Conservation (phyloP, 1,140 invertebrate genomes). For the Laupala kohalensis region DNA sequence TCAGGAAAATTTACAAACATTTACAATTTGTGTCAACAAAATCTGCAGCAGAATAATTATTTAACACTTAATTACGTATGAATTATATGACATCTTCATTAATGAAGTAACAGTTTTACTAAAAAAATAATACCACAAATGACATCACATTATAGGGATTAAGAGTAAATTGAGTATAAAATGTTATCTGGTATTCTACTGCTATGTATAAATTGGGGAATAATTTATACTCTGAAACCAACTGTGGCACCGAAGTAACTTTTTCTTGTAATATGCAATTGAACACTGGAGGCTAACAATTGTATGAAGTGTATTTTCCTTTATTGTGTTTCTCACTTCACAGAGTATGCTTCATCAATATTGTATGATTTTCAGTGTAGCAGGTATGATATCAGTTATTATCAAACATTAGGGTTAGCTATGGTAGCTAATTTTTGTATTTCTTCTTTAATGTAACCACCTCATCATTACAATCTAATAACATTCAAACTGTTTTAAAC, state of each 20-base stretch:
- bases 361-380: too few relatives aligned
- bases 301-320: too few relatives aligned
- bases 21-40: background rate
- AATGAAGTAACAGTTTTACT: background rate
- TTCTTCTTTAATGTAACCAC: background rate
- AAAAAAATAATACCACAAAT: background rate
- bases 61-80: background rate
- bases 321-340: too few relatives aligned
- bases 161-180: background rate
- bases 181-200: background rate
- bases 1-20: background rate
- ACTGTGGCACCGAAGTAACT: too few relatives aligned
- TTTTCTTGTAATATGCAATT: too few relatives aligned
- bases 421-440: background rate
- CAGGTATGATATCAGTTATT: too few relatives aligned
- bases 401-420: background rate
- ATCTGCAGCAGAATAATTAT: background rate
- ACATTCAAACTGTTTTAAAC: background rate
- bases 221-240: too few relatives aligned
- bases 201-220: background rate
- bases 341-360: too few relatives aligned
- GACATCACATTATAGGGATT: background rate
- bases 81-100: background rate
- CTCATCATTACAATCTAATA: background rate
- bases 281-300: too few relatives aligned